Evolutionary conservation across 2,888 invertebrate genomes (phyloP), one percentile per base, ranked within the genome.

Genomic region (Augiades crinisus): DNA sequence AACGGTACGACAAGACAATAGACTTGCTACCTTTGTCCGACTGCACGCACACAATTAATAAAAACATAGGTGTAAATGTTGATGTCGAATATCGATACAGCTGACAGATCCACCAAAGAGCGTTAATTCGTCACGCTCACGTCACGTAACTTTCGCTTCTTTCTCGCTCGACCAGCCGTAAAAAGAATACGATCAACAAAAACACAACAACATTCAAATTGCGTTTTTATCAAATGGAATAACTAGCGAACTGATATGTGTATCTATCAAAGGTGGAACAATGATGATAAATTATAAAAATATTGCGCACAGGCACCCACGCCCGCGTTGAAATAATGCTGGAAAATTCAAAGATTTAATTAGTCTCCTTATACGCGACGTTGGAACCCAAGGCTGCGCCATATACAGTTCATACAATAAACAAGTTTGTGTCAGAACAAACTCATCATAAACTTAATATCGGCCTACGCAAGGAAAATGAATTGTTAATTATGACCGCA

Each of bases 301-400:
- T 70, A 74, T 68, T 76, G 65, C 49, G 49, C 40, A 41, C 13
- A 24, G 52, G 52, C 81, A 68, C 85, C 84, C 75, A 86, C 86
- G 65, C 73, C 36, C 56, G 62, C 65, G 74, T 75, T 70, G 71
- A 70, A 74, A 78, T 77, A 81, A 79, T 71, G 71, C 68, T 78
- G 82, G 83, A 86, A 86, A 87, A 85, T 69, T 83, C 71, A 77
- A 78, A 75, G 72, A 81, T 76, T 79, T 83, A 85, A 87, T 85
- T 83, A 86, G 78, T 73, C 75, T 65, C 85, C 83, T 68, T 84
- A 82, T 83, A 74, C 62, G 81, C 77, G 66, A 73, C 67, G 68
- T 72, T 70, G 78, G 75, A 80, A 75, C 75, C 75, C 84, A 86
- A 87, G 87, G 87, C 60, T 78, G 65, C 61, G 58, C 84, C 87